A percentile compares a stretch with the other conserved stretches of the same genome.
phyloP scores from a whole-genome alignment of 2,888 invertebrate species.

The Aleiodes testaceus region DNA sequence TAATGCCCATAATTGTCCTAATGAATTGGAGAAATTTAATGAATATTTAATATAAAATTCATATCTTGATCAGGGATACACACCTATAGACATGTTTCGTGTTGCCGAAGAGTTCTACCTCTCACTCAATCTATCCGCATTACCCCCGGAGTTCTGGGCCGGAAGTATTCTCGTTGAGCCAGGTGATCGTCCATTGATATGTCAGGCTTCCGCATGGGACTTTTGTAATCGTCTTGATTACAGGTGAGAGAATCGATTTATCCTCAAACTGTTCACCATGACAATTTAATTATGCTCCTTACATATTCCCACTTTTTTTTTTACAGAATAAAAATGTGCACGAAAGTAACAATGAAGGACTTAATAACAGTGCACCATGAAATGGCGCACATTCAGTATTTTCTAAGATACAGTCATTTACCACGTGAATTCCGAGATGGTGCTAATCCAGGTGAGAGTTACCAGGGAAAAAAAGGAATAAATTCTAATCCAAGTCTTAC shows the following conservation, averaged over 20 bases:
- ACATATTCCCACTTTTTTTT: not conserved
- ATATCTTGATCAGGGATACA: conserved; percentile 80
- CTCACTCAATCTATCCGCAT: conserved; percentile 88
- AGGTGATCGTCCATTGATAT: conserved; percentile 83
- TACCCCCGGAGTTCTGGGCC: conserved; percentile 92
- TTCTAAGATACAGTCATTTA: conserved; percentile 86
- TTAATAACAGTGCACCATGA: conserved; percentile 92
- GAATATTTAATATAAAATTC: conserved; percentile 36
- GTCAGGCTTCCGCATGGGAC: conserved; percentile 95
- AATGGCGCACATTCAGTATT: conserved; percentile 93
- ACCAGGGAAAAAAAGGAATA: not conserved
- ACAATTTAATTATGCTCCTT: conserved; percentile 26
- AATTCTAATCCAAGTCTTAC: conserved; percentile 31
- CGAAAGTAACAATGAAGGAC: conserved; percentile 88
- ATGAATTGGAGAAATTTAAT: conserved; percentile 11
- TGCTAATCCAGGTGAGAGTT: conserved; percentile 87
- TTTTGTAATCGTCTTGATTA: conserved; percentile 93
- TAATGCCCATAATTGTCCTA: conserved; percentile 58
- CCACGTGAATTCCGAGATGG: conserved; percentile 92
- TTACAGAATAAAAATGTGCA: conserved; percentile 90
- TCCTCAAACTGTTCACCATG: not conserved
- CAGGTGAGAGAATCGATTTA: conserved; percentile 75
- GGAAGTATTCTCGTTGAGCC: conserved; percentile 89
- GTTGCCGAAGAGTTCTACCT: conserved; percentile 93
- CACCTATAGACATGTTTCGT: conserved; percentile 87